Base-by-base conservation (phyloP, 2,113 vertebrate genomes). In the Lipotes vexillifer region DNA sequence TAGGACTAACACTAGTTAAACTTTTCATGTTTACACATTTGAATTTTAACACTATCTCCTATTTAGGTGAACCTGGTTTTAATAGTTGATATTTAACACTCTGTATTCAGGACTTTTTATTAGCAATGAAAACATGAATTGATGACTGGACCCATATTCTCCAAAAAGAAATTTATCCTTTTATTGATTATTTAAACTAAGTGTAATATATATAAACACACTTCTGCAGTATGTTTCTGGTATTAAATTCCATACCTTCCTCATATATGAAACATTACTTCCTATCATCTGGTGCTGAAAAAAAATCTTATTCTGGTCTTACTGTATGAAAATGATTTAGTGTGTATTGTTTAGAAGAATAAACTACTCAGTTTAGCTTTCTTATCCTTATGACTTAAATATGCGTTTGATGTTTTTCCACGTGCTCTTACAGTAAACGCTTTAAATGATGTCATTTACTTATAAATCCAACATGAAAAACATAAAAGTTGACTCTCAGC, bases 401-500 rank as follows among this genome's bases (percentile, higher is more conserved):
- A 61, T 33, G 52, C 6, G 15, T 46, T 94, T 81, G 82, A 75
- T 96, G 36, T 55, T 93, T 95, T 81, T 87, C 29, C 83, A 21
- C 65, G 74, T 92, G 29, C 33, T 20, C 66, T 41, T 88, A 82
- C 1, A 90, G 52, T 46, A 93, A 93, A 92, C 11, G 25, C 15
- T 90, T 93, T 80, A 97, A 94, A 59, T 98, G 33, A 98, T 97
- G 80, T 97, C 59, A 97, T 97, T 85, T 96, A 72, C 88, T 96
- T 97, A 75, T 85, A 97, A 97, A 98, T 41, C 49, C 72, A 97
- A 17, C 63, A 96, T 84, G 52, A 92, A 18, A 96, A 97, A 66
- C 86, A 84, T 96, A 82, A 97, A 98, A 96, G 49, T 97, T 49
- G 15, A 88, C 20, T 97, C 92, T 98, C 97, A 98, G 97, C 96